A percentile compares a stretch with the other conserved stretches of the same genome.
These are phyloP conservation scores for Rhincodon typus DNA, from an alignment of 2,797 vertebrate species.

Conservation along the genomic window DNA sequence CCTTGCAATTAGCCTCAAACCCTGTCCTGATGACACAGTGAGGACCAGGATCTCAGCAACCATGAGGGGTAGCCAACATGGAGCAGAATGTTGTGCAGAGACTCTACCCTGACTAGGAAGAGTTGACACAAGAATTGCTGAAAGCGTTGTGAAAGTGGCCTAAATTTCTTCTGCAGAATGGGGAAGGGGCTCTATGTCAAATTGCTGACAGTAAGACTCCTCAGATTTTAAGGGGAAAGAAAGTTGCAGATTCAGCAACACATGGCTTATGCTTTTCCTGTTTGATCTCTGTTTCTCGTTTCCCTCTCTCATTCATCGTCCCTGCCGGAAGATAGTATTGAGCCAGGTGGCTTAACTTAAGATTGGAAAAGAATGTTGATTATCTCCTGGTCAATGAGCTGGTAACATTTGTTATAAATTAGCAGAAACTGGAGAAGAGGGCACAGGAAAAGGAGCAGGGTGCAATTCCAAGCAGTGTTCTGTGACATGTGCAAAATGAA, in stretches of 20 bases:
- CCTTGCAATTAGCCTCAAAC: too few relatives aligned
- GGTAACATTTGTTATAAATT: conserved; percentile 33
- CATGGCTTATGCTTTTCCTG: neutral
- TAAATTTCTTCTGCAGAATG: neutral
- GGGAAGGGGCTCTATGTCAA: neutral
- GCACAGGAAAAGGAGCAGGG: neutral
- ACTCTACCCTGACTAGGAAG: neutral
- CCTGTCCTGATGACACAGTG: neutral
- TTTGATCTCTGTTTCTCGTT: neutral
- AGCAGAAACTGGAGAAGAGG: conserved; percentile 13
- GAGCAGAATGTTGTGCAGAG: neutral
- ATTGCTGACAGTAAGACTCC: neutral
- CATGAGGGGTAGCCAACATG: neutral
- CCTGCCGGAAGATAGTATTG: neutral
- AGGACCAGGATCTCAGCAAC: too few relatives aligned
- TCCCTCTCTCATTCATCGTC: neutral
- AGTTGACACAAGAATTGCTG: neutral
- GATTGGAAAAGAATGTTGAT: conserved; percentile 2
- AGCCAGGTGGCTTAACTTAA: conserved; percentile 18
- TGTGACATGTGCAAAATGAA: neutral
- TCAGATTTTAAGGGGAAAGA: too few relatives aligned
- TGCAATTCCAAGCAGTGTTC: conserved; percentile 13
- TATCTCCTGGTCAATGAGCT: conserved; percentile 16
- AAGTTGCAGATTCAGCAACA: neutral
- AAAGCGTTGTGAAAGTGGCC: neutral